Evolutionary conservation across 2,797 vertebrate genomes (phyloP).

Genomic region (Diceros bicornis): DNA sequence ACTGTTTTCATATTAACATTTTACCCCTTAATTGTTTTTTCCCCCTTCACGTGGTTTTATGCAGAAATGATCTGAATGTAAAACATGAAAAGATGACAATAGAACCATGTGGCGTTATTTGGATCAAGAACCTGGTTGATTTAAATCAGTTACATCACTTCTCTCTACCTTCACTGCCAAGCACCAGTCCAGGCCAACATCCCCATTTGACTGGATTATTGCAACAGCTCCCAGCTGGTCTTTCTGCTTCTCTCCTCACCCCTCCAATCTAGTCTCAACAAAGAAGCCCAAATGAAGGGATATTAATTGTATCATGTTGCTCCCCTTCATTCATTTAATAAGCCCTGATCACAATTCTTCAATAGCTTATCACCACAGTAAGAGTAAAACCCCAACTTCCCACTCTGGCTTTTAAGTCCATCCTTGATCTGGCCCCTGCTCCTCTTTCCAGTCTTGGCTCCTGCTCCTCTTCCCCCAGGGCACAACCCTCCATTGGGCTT

Average conservation of each 20-base stretch:
- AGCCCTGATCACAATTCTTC: neutral
- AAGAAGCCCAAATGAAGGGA: neutral
- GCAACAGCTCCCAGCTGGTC: neutral
- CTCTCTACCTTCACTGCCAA: neutral
- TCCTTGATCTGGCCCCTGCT: neutral
- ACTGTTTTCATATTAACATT: slow-evolving; percentile 32
- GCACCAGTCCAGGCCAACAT: neutral
- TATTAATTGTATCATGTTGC: neutral
- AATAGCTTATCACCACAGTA: neutral
- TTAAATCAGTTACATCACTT: neutral
- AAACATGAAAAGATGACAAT: slow-evolving; percentile 26
- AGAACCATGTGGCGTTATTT: slow-evolving; percentile 5
- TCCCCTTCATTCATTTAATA: neutral
- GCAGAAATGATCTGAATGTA: neutral
- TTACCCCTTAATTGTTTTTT: neutral
- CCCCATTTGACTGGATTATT: neutral
- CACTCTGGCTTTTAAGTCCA: neutral
- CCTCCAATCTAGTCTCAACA: neutral
- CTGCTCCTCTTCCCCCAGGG: neutral
- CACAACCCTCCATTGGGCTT: neutral
- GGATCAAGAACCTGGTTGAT: neutral
- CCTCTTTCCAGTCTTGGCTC: neutral
- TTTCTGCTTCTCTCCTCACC: neutral
- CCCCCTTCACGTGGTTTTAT: neutral
- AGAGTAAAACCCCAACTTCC: neutral